Evolutionary conservation across 1,140 invertebrate genomes (phyloP), one percentile per base, ranked within the genome.

Genomic region (Cherax destructor): DNA sequence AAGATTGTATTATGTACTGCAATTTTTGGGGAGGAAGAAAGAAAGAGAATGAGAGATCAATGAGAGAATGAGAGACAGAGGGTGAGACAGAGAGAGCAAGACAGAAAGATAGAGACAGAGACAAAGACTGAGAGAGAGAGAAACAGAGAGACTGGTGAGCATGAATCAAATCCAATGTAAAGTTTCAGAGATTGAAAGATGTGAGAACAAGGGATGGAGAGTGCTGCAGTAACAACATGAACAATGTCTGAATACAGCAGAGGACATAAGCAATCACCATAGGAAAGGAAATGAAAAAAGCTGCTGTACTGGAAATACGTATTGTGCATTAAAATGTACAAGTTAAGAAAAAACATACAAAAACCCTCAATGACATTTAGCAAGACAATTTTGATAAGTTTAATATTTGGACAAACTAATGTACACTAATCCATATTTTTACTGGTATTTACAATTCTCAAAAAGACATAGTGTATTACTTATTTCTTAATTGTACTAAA

Each of bases 161-260:
- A 41, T 41, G 30, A 41, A 41, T 41, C 30, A 41, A 2, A 41
- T 41, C 0, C 0, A 1, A 41, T 41, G 30, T 41, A 0, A 41
- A 41, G 30, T 41, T 41, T 41, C 30, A 76, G 65, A 30, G 84
- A 52, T 69, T n/a, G 69, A 52, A 72, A 76, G 84, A 76, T 9
- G 84, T 52, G 72, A 76, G 84, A 78, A 74, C 77, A 16, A 78
- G 85, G 59, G 74, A 78, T n/a, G 59, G 74, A 86, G 84, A 76
- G 18, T 69, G 72, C 76, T 24, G 77, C 69, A 86, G 47, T 24
- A 18, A 77, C 59, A 52, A 49, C 7, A 21, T 18, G 7, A 79
- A 21, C 4, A 47, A 78, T 78, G 76, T 10, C 1, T 47, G n/a
- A 21, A 72, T 47, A 16, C 16, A 41, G 65, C 49, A 65, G 83